phyloP scores from a whole-genome alignment of 2,888 invertebrate species.

The Polyommatus iphigenia region DNA sequence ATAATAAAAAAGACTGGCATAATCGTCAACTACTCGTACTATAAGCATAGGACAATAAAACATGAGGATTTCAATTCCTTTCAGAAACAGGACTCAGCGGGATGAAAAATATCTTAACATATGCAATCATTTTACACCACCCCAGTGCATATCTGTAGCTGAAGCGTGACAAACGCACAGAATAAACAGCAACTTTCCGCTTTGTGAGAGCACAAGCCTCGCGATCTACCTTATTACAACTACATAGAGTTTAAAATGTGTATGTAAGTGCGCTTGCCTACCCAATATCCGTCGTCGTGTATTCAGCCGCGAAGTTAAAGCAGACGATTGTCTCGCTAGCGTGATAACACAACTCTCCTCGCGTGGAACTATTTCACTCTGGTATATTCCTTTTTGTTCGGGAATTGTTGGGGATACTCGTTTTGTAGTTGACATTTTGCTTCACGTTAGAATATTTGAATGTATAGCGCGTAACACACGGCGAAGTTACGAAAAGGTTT shows the following conservation, averaged over 20 bases:
- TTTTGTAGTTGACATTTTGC: conserved; percentile 15
- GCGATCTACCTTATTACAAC: background rate
- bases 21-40: no score
- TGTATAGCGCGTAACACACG: background rate
- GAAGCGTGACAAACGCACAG: conserved; percentile 31
- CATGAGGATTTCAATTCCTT: background rate
- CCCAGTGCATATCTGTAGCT: conserved; percentile 17
- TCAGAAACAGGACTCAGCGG: conserved; percentile 11
- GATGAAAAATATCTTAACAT: conserved; percentile 13
- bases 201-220: conserved; percentile 58
- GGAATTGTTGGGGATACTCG: conserved; percentile 10
- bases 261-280: conserved; percentile 55
- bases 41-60: background rate
- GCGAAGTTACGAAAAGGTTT: background rate
- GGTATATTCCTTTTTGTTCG: conserved; percentile 11
- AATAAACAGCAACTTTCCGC: conserved; percentile 58
- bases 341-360: conserved; percentile 62
- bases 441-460: conserved; percentile 43
- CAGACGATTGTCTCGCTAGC: conserved; percentile 45
- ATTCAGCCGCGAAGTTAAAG: conserved; percentile 43
- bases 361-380: conserved; percentile 45
- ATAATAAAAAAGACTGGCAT: no score
- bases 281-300: conserved; percentile 64
- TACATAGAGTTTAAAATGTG: background rate
- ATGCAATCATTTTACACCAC: conserved; percentile 25